Conservation (phyloP, 2,888 invertebrate species). For the Eupithecia inturbata region DNA sequence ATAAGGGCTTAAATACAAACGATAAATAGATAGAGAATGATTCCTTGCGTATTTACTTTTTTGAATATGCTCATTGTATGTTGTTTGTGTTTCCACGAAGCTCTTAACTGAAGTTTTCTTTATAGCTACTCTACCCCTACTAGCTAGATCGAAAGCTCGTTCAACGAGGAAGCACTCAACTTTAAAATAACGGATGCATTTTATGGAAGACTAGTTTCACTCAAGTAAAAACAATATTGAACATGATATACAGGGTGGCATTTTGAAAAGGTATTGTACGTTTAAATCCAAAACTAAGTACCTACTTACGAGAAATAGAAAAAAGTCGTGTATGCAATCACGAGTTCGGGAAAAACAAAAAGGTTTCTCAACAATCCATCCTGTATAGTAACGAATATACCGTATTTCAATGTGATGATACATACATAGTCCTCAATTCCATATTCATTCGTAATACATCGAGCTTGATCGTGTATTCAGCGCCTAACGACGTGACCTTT, state of each 20-base stretch:
- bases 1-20: neutral
- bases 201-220: neutral
- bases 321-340: neutral
- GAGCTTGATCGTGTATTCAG: conserved; percentile 21
- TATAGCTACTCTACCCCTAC: neutral
- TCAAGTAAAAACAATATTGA: neutral
- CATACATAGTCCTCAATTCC: too few relatives aligned
- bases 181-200: conserved; percentile 4
- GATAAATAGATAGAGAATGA: neutral
- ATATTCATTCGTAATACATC: conserved; percentile 8
- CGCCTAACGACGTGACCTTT: conserved; percentile 35
- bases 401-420: too few relatives aligned
- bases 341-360: neutral
- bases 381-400: neutral
- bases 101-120: neutral
- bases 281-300: neutral
- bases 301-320: neutral
- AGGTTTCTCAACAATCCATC: neutral
- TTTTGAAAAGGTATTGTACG: neutral
- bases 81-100: neutral
- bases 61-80: neutral
- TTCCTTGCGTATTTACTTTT: neutral
- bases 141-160: neutral
- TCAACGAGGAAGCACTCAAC: conserved; percentile 1
- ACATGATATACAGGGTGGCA: neutral